A percentile compares a stretch with the other conserved stretches of the same genome.
Evolutionary conservation across 1,140 invertebrate species (phyloP).

Genomic region (Heliothis subflexa): DNA sequence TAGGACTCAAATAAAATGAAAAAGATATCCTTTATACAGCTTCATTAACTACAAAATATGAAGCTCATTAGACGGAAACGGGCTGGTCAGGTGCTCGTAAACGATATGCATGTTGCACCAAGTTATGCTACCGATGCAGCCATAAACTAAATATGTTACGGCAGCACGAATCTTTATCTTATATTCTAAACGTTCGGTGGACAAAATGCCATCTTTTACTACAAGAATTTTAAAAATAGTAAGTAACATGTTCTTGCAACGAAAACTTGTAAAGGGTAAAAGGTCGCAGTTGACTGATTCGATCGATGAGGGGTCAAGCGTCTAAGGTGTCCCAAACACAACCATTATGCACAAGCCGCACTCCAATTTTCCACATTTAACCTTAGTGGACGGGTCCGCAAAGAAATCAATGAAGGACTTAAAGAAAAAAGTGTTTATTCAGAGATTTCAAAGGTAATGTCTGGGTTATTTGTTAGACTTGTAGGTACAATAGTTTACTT

Average conservation of each 20-base stretch:
- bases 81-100: neutral
- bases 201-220: too few species aligned
- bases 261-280: neutral
- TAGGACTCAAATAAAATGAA: neutral
- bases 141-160: neutral
- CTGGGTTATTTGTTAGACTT: too few species aligned
- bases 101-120: neutral
- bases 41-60: slow-evolving; percentile 5
- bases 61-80: neutral
- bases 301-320: neutral
- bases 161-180: neutral
- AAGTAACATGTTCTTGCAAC: too few species aligned
- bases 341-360: neutral
- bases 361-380: neutral
- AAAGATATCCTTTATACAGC: neutral
- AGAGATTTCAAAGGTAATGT: neutral
- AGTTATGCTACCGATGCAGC: neutral
- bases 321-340: neutral
- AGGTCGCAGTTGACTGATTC: slow-evolving; percentile 6
- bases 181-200: neutral
- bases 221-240: neutral
- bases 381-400: neutral
- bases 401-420: neutral
- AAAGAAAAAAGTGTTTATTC: neutral
- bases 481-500: too few species aligned